Evolutionary conservation across 2,797 vertebrate species (phyloP), one percentile per base, ranked within the genome.

Genomic region (Garrulus glandarius): DNA sequence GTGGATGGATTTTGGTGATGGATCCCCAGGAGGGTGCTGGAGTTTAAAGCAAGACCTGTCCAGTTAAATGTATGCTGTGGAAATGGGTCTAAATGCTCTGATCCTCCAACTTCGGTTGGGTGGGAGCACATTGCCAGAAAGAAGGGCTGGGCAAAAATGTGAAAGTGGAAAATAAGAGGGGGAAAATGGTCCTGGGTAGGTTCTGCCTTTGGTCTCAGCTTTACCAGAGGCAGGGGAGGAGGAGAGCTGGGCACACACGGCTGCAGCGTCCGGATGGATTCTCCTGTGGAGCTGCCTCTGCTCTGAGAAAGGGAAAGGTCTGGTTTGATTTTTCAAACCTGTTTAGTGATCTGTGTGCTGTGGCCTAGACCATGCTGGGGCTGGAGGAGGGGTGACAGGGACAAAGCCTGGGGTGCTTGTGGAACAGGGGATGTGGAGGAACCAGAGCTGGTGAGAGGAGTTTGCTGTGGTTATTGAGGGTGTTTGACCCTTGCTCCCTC

Each of bases 31-130:
- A 79, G 89, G 75, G 59, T 50, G 49, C 76, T 96, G 68, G 10
- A 89, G 84, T 92, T 94, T 93, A 93, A 92, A 96, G 92, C 59
- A 89, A 83, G 97, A 95, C 79, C 83, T 94, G 89, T 94, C 95
- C 94, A 93, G 87, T 93, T 93, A 94, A 97, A 92, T 84, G 81
- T 39, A 22, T 93, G 68, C 91, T 50, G 61, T 88, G 79, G 70
- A 96, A 96, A 94, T 49, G 69, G 84, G 87, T 95, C 91, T 95
- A 94, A 95, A 92, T 59, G 52, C 68, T 85, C 87, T 92, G 39
- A 85, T 90, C 80, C 91, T 92, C 74, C 74, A 84, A 1, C 72
- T 81, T 69, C 18, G 5, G n/a, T 82, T 47, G 17, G 22, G 84
- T 78, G 82, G 74, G 80, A 64, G 43, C 65, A 24, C 22, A 29